Evolutionary conservation across 1,140 invertebrate genomes (phyloP), one percentile per base, ranked within the genome.

Genomic region (Sycobia sp.): DNA sequence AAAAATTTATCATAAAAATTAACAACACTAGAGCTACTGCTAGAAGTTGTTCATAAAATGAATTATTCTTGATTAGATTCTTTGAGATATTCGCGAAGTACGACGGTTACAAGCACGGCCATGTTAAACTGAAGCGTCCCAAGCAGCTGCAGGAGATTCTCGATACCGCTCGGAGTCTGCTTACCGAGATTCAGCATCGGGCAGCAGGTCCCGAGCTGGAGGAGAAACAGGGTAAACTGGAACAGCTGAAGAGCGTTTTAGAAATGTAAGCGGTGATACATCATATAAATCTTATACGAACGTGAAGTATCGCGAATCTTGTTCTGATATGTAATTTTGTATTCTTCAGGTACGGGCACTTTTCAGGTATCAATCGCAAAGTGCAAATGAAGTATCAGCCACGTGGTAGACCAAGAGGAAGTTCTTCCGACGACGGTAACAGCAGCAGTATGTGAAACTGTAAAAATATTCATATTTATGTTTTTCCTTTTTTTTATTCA

Each of bases 361-460:
- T 99, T 83, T 99, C 96, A 39, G 98, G 98, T 16, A 99, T 99
- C 67, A 99, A 99, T 86, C 89, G 98, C 47, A 99, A 99, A 85
- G 96, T 99, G 38, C 98, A 99, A 85, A 91, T 99, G 86, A 99
- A 99, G 82, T 99, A 99, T 82, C 95, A 99, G 81, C 97, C 97
- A 4, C 90, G 94, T 72, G 96, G 96, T 2, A 86, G 94, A 62
- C 95, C 95, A 13, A 87, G 95, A 72, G 90, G 91, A 67, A 96
- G 94, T 65, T 96, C 93, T 76, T 96, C 93, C 69, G 96, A 98
- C 86, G 95, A 96, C 86, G 94, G 93, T 92, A 89, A 86, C 82
- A 79, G 76, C 69, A 76, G 64, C 67, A 76, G 73, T 74, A 77
- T 68, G 73, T 51, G 55, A 20, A n/a, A 50, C 18, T 29, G 23